Evolutionary conservation across 1,140 invertebrate species (phyloP), one percentile per base, ranked within the genome.

Genomic region (Octopus bimaculoides): DNA sequence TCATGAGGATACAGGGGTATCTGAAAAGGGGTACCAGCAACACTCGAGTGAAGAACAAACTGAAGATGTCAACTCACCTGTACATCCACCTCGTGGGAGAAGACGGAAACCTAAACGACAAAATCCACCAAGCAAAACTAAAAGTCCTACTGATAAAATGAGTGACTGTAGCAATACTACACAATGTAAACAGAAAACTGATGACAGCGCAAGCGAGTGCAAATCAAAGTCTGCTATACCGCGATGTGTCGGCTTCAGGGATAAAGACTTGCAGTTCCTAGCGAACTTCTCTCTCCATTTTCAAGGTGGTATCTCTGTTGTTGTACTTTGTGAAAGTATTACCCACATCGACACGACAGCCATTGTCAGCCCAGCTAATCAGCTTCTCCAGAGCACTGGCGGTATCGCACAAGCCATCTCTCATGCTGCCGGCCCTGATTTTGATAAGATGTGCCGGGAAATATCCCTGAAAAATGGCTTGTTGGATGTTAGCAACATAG

Each of bases 331-430:
- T 54, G 82, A 80, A 54, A 82, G 84, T 71, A 85, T 86, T 56
- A 81, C 80, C 4, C 81, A 81, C 52, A 80, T 81, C 1, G 77
- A 82, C 54, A 82, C 82, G 14, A 77, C 76, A 6, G 83, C 78
- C 3, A 80, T 86, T 56, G 85, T 85, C 5, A 85, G 83, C 81
- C 81, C 85, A 54, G 84, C 85, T n/a, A 85, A 86, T 82, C 77
- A 80, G 54, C 76, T 80, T 53, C 78, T 86, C 8, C 26, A 61
- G 52, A 78, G 85, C 75, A 81, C 75, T 5, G 83, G 82, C 14
- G 85, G 85, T 3, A 82, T 85, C 20, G 83, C 85, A n/a, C 80
- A 80, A 10, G 81, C 83, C 14, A 82, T 86, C 20, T 82, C 82
- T n/a, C 81, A 75, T 77, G 85, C 85, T 69, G 84, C 84, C 8